phyloP scores from a whole-genome alignment of 2,888 invertebrate species.

The Corythucha ciliata region DNA sequence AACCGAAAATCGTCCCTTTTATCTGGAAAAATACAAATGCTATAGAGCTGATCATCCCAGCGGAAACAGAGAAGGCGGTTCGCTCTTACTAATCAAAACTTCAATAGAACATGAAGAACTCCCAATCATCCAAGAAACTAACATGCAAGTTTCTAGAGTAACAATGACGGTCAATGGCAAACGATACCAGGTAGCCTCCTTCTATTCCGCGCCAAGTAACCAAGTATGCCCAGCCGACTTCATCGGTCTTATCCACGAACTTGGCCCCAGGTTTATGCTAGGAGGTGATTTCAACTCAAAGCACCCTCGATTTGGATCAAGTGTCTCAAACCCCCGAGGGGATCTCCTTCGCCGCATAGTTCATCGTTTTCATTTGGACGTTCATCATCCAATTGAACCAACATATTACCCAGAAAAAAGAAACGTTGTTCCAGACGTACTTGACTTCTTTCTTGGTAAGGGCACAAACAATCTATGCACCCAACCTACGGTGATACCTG shows the following conservation, averaged over 20 bases:
- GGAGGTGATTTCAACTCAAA: neutral
- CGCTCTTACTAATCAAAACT: too few relatives aligned
- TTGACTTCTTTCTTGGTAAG: constrained; percentile 9
- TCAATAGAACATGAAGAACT: neutral
- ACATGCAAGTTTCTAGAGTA: neutral
- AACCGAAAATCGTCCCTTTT: constrained; percentile 11
- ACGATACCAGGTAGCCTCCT: neutral
- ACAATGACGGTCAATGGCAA: neutral
- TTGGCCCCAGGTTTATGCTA: neutral
- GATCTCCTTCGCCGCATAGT: constrained; percentile 6
- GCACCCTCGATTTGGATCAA: neutral
- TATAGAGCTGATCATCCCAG: constrained; percentile 9
- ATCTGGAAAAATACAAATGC: neutral
- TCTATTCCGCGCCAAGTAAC: neutral
- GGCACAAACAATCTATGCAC: neutral
- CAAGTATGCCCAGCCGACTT: neutral
- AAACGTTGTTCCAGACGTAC: constrained; percentile 6
- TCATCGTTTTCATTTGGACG: constrained; percentile 8
- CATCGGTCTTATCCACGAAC: too few relatives aligned
- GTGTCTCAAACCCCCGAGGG: constrained; percentile 1
- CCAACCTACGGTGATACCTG: constrained; percentile 6
- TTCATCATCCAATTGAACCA: neutral
- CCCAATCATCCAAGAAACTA: neutral
- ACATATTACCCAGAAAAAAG: constrained; percentile 4
- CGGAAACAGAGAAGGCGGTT: too few relatives aligned